Percentiles rank a stretch among this genome's conserved stretches.
Conservation (phyloP, 2,797 vertebrate genomes). For the Gymnopithys bicolor region DNA sequence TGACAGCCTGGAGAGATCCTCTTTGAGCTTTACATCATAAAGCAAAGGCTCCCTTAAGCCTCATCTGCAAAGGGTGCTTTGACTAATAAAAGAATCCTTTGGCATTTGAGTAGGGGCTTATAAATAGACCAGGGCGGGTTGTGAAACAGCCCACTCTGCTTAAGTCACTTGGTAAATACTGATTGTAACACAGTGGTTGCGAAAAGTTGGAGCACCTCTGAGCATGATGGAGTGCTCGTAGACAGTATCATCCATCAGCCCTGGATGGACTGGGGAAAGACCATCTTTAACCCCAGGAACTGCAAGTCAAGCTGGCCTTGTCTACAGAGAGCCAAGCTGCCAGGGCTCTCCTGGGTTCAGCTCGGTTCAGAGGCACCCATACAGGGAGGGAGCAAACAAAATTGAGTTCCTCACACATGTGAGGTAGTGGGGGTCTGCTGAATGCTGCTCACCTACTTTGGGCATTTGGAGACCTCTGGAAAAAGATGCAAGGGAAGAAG, state of each 20-base stretch:
- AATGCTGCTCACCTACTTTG: neutral
- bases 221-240: neutral
- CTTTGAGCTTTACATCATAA: neutral
- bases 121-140: slow-evolving; percentile 13
- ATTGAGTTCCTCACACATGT: neutral
- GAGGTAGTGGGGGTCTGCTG: neutral
- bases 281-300: neutral
- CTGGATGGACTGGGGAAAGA: neutral
- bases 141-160: slow-evolving; percentile 37
- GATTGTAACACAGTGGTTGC: neutral
- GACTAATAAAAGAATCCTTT: slow-evolving; percentile 4
- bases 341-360: neutral
- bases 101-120: slow-evolving; percentile 29
- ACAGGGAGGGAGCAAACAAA: neutral
- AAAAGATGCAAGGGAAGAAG: neutral
- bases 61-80: neutral
- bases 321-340: accelerated
- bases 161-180: neutral
- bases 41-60: neutral
- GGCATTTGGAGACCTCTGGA: neutral
- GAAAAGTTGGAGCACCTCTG: neutral
- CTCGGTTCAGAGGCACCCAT: neutral
- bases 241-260: neutral
- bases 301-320: neutral
- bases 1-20: neutral